Evolutionary conservation across 2,888 invertebrate genomes (phyloP).

Genomic region (Hyppa rectilinea): DNA sequence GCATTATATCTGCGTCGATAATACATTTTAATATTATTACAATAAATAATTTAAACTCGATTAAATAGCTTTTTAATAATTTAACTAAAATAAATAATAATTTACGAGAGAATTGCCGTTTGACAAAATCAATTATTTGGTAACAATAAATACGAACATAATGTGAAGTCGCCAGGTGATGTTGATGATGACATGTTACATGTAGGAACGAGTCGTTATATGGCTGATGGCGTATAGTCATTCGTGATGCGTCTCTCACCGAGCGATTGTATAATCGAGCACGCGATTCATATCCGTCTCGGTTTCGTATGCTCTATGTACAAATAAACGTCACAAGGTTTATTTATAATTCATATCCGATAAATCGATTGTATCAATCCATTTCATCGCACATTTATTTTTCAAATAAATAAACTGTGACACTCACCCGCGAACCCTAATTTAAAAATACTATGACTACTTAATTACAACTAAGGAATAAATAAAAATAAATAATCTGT

Average conservation of each 20-base stretch:
- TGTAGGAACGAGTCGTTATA: constrained; percentile 65
- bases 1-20: constrained; percentile 31
- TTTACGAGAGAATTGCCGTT: constrained; percentile 58
- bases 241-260: constrained; percentile 56
- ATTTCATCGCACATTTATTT: constrained; percentile 41
- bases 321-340: constrained; percentile 66
- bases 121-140: constrained; percentile 77
- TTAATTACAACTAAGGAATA: constrained; percentile 68
- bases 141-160: constrained; percentile 79
- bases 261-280: constrained; percentile 56
- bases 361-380: constrained; percentile 39
- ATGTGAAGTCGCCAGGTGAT: constrained; percentile 44
- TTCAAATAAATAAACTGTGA: constrained; percentile 68
- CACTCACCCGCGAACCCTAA: constrained; percentile 70
- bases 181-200: constrained; percentile 31
- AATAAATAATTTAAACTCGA: constrained; percentile 61
- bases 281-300: constrained; percentile 47
- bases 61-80: constrained; percentile 58
- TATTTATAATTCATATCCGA: constrained; percentile 63
- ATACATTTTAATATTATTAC: constrained; percentile 4
- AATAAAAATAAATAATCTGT: constrained; percentile 74
- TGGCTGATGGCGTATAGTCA: constrained; percentile 64
- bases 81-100: constrained; percentile 62
- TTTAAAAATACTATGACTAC: constrained; percentile 52
- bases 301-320: constrained; percentile 55